Percentiles rank a stretch among this genome's conserved stretches.
Evolutionary conservation across 2,797 vertebrate species (phyloP).

Genomic region (Tiaroga cobitis): DNA sequence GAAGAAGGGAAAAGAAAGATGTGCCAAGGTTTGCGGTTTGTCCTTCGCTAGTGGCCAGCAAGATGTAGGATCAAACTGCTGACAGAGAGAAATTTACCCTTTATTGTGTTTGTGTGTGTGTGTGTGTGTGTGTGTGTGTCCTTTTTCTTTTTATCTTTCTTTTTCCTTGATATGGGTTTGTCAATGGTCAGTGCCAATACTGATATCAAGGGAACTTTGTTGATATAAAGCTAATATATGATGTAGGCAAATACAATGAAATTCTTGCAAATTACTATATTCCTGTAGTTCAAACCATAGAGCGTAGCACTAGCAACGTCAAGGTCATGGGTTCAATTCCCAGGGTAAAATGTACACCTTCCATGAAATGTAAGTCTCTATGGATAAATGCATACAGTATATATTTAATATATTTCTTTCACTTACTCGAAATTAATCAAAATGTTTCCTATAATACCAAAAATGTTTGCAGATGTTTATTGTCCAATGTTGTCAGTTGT

Average conservation of each 20-base stretch:
- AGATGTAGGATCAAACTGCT: constrained; percentile 18
- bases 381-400: background rate
- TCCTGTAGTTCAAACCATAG: background rate
- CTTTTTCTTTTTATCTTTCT: background rate
- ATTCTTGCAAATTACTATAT: background rate
- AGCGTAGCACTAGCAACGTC: background rate
- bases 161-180: background rate
- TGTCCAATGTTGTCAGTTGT: background rate
- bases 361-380: background rate
- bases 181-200: background rate
- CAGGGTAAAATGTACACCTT: background rate
- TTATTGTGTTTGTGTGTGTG: background rate
- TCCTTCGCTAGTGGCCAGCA: constrained; percentile 32
- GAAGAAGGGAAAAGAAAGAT: constrained; percentile 6
- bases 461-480: background rate
- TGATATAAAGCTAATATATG: background rate
- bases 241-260: background rate
- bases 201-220: background rate
- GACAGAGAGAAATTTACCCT: constrained; percentile 15
- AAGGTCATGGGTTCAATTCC: background rate
- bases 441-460: background rate
- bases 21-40: background rate
- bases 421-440: background rate
- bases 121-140: background rate
- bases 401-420: background rate